These are phyloP conservation scores for Drosophila athabasca DNA, from an alignment of 1,140 invertebrate genomes.

Conservation along the genomic window DNA sequence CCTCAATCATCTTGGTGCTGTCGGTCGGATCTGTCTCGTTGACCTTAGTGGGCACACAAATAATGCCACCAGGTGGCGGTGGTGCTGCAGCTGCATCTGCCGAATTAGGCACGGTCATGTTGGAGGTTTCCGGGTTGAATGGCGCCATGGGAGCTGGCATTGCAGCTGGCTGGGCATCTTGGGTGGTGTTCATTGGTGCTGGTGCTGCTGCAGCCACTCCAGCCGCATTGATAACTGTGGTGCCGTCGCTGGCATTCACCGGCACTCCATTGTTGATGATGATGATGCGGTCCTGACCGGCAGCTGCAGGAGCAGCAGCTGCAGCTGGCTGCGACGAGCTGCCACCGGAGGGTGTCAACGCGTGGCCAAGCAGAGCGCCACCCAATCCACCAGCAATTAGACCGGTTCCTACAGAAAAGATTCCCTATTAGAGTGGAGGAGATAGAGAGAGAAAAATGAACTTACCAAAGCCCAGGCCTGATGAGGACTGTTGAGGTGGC, in stretches of 20 bases:
- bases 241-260: slow-evolving; percentile 67
- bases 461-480: slow-evolving; percentile 78
- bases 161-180: slow-evolving; percentile 44
- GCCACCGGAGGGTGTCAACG: slow-evolving; percentile 64
- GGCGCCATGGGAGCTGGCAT: slow-evolving; percentile 41
- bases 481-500: slow-evolving; percentile 73
- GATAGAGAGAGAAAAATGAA: not conserved
- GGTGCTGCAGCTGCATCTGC: slow-evolving; percentile 36
- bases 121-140: slow-evolving; percentile 75
- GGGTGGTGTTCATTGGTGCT: slow-evolving; percentile 33
- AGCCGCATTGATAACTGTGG: slow-evolving; percentile 71
- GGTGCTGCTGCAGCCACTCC: slow-evolving; percentile 46
- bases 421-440: not conserved
- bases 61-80: slow-evolving; percentile 72
- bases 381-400: slow-evolving; percentile 72
- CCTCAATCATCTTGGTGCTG: slow-evolving; percentile 71
- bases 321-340: slow-evolving; percentile 47
- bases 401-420: slow-evolving; percentile 59
- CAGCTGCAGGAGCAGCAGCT: slow-evolving; percentile 52
- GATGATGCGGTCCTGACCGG: slow-evolving; percentile 72
- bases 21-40: slow-evolving; percentile 80
- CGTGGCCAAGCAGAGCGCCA: slow-evolving; percentile 73
- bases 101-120: slow-evolving; percentile 78
- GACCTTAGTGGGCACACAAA: slow-evolving; percentile 75
- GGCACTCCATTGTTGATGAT: slow-evolving; percentile 80